Evolutionary conservation across 2,797 vertebrate species (phyloP).

Genomic region (Sus cebifrons): DNA sequence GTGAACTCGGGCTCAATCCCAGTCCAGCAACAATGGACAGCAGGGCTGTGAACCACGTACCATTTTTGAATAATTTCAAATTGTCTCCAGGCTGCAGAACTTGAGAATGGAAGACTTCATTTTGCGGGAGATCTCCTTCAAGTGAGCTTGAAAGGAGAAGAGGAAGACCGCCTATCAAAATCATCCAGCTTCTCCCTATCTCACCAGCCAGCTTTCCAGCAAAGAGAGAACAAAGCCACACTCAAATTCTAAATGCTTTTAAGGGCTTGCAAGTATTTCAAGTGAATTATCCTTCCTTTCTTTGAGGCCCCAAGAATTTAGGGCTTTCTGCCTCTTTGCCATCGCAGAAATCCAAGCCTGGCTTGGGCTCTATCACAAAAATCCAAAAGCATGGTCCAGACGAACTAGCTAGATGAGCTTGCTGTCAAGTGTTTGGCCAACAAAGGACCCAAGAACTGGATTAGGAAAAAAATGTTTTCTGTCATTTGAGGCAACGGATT

Average conservation of each 20-base stretch:
- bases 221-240: slow-evolving; percentile 33
- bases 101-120: slow-evolving; percentile 18
- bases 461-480: slow-evolving; percentile 51
- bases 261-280: slow-evolving; percentile 66
- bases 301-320: slow-evolving; percentile 67
- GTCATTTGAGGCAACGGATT: slow-evolving; percentile 80
- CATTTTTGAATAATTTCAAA: slow-evolving; percentile 41
- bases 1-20: neutral
- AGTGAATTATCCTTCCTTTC: slow-evolving; percentile 59
- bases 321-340: slow-evolving; percentile 66
- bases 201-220: slow-evolving; percentile 66
- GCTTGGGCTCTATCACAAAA: slow-evolving; percentile 63
- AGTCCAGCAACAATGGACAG: neutral
- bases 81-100: slow-evolving; percentile 49
- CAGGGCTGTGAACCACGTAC: neutral
- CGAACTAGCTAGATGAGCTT: slow-evolving; percentile 61
- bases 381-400: slow-evolving; percentile 53
- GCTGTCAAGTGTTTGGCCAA: slow-evolving; percentile 75
- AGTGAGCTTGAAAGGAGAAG: slow-evolving; percentile 13
- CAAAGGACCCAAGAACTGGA: slow-evolving; percentile 52
- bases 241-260: slow-evolving; percentile 59
- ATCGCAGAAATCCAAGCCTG: neutral
- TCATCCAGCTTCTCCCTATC: neutral
- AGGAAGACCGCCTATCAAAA: slow-evolving; percentile 21
- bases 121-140: neutral